These are phyloP conservation scores for Iphiclides podalirius DNA, from an alignment of 2,888 invertebrate species.

Conservation along the genomic window DNA sequence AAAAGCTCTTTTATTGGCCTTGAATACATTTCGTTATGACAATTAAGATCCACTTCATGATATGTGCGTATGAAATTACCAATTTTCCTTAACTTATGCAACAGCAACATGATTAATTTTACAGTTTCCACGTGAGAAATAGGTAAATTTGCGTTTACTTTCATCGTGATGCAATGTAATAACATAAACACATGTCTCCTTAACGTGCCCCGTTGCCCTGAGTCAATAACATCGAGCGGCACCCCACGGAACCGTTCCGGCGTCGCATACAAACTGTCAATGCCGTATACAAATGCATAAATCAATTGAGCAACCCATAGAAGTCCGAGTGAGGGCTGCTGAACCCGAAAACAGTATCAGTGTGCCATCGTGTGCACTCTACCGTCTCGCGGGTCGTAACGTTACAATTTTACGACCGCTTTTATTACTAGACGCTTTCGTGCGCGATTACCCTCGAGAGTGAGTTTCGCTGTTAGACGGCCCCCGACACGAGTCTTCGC, in stretches of 20 bases:
- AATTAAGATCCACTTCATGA: too few relatives aligned
- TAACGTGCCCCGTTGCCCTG: background rate
- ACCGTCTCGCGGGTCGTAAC: conserved; percentile 72
- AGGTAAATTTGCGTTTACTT: too few relatives aligned
- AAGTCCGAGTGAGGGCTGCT: conserved; percentile 40
- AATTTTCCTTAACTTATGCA: too few relatives aligned
- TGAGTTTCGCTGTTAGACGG: conserved; percentile 78
- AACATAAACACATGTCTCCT: background rate
- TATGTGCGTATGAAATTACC: too few relatives aligned
- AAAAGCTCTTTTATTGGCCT: too few relatives aligned
- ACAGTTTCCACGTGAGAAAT: too few relatives aligned
- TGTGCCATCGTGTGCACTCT: conserved; percentile 74
- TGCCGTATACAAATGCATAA: conserved; percentile 52
- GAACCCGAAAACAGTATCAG: conserved; percentile 69
- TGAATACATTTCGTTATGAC: too few relatives aligned
- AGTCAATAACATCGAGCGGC: conserved; percentile 21
- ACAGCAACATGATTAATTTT: too few relatives aligned
- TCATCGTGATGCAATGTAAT: background rate
- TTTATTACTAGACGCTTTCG: conserved; percentile 80
- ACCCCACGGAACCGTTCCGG: conserved; percentile 26
- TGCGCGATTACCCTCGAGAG: conserved; percentile 79
- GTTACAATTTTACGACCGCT: conserved; percentile 76
- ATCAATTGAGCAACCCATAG: conserved; percentile 51
- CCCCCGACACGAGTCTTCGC: conserved; percentile 50
- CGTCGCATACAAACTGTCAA: conserved; percentile 41